Evolutionary conservation across 2,888 invertebrate species (phyloP).

Genomic region (Timandra comae): DNA sequence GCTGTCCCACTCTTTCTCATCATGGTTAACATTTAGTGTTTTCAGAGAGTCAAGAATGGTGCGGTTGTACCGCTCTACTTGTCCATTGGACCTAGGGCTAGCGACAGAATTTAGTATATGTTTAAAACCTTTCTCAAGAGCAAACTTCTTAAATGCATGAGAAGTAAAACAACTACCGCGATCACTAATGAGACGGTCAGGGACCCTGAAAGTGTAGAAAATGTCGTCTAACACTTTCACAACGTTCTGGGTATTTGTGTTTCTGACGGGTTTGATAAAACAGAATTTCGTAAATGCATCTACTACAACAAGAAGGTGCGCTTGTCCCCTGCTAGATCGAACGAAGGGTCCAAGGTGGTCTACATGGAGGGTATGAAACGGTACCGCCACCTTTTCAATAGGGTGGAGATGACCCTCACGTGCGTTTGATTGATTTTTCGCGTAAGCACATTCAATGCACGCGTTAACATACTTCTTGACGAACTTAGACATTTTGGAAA

Average conservation of each 20-base stretch:
- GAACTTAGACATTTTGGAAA: conserved; percentile 26
- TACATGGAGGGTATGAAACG: conserved; percentile 19
- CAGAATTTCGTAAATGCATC: not conserved
- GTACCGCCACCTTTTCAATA: conserved; percentile 20
- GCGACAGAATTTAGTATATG: not conserved
- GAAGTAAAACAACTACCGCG: not conserved
- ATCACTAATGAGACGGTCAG: too few species aligned
- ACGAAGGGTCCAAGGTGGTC: conserved; percentile 25
- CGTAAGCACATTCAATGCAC: conserved; percentile 32
- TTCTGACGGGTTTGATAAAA: not conserved
- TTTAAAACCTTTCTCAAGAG: not conserved
- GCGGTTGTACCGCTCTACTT: not conserved
- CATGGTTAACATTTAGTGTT: not conserved
- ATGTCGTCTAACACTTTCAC: not conserved
- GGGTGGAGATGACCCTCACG: conserved; percentile 20
- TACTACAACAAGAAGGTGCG: not conserved
- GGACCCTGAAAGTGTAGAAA: not conserved
- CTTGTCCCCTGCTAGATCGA: conserved; percentile 9
- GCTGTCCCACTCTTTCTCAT: not conserved
- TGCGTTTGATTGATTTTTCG: conserved; percentile 21
- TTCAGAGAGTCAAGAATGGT: not conserved
- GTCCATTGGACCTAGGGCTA: not conserved
- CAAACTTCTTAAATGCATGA: not conserved
- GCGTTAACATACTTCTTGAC: conserved; percentile 24
- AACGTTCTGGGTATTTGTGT: not conserved